phyloP scores from a whole-genome alignment of 2,113 vertebrate species.

The Tylochromis polylepis region DNA sequence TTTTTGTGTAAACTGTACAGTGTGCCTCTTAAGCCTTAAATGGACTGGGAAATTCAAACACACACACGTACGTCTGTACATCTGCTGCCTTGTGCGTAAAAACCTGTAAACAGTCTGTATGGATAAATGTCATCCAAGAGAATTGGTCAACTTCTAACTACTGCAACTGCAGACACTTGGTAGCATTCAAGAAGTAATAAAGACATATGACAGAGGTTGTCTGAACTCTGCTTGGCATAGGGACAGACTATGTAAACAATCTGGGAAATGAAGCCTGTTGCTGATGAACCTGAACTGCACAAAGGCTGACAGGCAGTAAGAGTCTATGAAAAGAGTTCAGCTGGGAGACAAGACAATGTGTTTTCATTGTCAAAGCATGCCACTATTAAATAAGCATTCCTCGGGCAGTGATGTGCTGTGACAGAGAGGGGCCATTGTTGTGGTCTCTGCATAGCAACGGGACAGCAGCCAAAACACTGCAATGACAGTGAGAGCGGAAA shows the following conservation, averaged over 20 bases:
- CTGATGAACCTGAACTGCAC: constrained; percentile 19
- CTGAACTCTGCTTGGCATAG: constrained; percentile 5
- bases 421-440: constrained; percentile 66
- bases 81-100: neutral
- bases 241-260: constrained; percentile 6
- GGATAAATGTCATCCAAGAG: neutral
- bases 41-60: neutral
- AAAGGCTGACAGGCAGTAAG: neutral
- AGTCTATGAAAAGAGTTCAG: constrained; percentile 41
- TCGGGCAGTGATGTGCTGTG: constrained; percentile 36
- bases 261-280: neutral
- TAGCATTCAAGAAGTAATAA: neutral
- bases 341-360: constrained; percentile 34
- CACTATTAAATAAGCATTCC: constrained; percentile 65
- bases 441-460: constrained; percentile 59
- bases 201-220: neutral
- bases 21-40: neutral
- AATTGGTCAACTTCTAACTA: neutral
- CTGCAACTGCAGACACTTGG: neutral
- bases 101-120: neutral
- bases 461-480: constrained; percentile 58
- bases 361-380: constrained; percentile 37
- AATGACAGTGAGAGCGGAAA: constrained; percentile 33
- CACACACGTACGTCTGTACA: neutral
- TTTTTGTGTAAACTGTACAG: neutral